Evolutionary conservation across 2,113 vertebrate genomes (phyloP).

Genomic region (Rhodinocichla rosea): DNA sequence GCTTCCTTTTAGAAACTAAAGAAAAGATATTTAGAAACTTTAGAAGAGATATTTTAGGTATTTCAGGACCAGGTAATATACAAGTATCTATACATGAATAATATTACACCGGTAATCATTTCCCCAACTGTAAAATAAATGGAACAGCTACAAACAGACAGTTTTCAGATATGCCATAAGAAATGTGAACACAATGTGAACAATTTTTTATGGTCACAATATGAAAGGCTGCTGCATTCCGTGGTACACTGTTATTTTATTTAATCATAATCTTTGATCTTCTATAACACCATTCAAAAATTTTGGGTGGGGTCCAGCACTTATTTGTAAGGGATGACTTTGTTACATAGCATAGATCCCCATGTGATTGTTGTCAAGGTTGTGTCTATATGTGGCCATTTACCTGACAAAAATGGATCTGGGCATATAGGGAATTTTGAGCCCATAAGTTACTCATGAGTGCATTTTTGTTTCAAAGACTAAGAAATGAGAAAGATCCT

Average conservation of each 20-base stretch:
- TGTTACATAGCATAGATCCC: not conserved
- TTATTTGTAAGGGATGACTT: not conserved
- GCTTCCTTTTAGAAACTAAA: not conserved
- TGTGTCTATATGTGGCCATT: not conserved
- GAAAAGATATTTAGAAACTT: not conserved
- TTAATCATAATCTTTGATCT: not conserved
- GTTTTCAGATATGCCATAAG: not conserved
- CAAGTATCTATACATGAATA: not conserved
- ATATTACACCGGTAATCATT: not conserved
- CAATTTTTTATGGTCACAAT: not conserved
- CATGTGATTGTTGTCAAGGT: not conserved
- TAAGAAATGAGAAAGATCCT: not conserved
- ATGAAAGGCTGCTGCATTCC: not conserved
- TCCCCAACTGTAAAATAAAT: not conserved
- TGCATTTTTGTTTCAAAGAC: not conserved
- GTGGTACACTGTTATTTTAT: not conserved
- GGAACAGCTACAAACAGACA: not conserved
- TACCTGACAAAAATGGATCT: not conserved
- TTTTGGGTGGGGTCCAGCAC: not conserved
- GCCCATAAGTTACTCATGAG: rapidly evolving
- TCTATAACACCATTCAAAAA: not conserved
- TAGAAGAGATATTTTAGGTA: not conserved
- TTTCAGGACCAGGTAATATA: not conserved
- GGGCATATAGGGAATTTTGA: not conserved
- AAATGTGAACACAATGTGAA: not conserved